These are phyloP conservation scores for Cyclophora punctaria DNA, from an alignment of 2,888 invertebrate genomes.

Conservation along the genomic window DNA sequence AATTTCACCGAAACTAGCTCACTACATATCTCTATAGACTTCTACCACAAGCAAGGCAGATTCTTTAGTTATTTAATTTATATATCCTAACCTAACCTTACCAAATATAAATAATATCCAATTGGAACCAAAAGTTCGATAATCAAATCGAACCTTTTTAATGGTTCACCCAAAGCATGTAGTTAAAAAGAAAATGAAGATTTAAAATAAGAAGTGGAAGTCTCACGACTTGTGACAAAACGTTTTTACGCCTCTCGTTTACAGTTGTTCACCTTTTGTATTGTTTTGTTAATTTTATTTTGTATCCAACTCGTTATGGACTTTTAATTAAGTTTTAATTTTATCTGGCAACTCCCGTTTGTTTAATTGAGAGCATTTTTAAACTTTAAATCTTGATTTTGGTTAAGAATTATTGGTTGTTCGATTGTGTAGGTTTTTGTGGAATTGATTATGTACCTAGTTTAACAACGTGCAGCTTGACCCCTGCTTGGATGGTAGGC, in stretches of 20 bases:
- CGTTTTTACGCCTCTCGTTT: constrained; percentile 45
- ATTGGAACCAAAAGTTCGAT: too few relatives aligned
- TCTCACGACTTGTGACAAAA: constrained; percentile 40
- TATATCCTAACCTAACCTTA: too few relatives aligned
- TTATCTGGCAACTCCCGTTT: constrained; percentile 60
- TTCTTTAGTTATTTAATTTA: too few relatives aligned
- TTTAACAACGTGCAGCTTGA: too few relatives aligned
- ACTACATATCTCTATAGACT: too few relatives aligned
- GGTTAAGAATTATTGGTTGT: constrained; percentile 33
- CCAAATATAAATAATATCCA: too few relatives aligned
- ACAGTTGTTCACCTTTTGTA: constrained; percentile 17
- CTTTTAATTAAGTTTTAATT: constrained; percentile 72
- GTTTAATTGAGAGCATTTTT: constrained; percentile 48
- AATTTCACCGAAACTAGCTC: too few relatives aligned
- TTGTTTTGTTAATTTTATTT: constrained; percentile 19
- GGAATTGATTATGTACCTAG: too few relatives aligned
- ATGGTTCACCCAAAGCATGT: too few relatives aligned
- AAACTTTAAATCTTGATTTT: constrained; percentile 33
- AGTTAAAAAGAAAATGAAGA: constrained; percentile 8
- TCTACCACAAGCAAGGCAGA: too few relatives aligned
- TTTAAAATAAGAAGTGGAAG: constrained; percentile 11
- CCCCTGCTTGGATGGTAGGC: too few relatives aligned
- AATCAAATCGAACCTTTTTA: too few relatives aligned
- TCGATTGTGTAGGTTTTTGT: constrained; percentile 4
- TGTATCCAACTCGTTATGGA: constrained; percentile 44